phyloP scores from a whole-genome alignment of 2,113 vertebrate species.

The Psettodes erumei region DNA sequence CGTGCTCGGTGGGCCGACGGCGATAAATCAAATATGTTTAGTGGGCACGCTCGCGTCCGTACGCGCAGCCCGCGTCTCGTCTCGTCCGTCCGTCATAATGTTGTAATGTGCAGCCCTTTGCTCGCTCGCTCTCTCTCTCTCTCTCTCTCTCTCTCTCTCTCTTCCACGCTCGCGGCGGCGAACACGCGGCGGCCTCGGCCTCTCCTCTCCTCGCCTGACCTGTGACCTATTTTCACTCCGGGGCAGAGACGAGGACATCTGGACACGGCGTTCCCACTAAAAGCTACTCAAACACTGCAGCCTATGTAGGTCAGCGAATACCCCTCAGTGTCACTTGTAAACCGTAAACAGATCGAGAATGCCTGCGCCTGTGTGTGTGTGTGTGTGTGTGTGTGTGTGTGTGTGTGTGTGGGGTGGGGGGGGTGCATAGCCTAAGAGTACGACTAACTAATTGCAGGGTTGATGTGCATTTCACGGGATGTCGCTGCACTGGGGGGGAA shows the following conservation, averaged over 20 bases:
- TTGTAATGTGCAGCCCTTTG: too few species aligned
- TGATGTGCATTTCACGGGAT: conserved; percentile 67
- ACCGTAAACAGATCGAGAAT: conserved; percentile 53
- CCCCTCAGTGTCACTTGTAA: conserved; percentile 59
- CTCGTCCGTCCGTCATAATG: too few species aligned
- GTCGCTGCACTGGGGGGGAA: conserved; percentile 43
- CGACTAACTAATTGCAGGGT: conserved; percentile 59
- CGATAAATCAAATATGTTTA: not conserved
- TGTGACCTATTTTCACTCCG: conserved; percentile 72
- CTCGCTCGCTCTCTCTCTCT: too few species aligned
- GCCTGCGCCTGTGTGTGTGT: conserved; percentile 12
- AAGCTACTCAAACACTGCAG: conserved; percentile 41
- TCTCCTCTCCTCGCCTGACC: conserved; percentile 69
- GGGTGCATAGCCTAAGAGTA: conserved; percentile 23
- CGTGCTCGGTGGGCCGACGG: not conserved
- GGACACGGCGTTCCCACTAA: conserved; percentile 55
- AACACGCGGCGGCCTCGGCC: too few species aligned
- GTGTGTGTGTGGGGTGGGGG: too few species aligned
- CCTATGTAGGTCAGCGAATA: conserved; percentile 78
- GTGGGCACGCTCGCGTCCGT: not conserved
- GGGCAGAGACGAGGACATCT: conserved; percentile 63
- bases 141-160: too few species aligned
- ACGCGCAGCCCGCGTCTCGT: too few species aligned
- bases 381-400: not conserved
- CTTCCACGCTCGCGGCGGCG: too few species aligned